Evolutionary conservation across 2,113 vertebrate genomes (phyloP).

Genomic region (Grammomys surdaster): DNA sequence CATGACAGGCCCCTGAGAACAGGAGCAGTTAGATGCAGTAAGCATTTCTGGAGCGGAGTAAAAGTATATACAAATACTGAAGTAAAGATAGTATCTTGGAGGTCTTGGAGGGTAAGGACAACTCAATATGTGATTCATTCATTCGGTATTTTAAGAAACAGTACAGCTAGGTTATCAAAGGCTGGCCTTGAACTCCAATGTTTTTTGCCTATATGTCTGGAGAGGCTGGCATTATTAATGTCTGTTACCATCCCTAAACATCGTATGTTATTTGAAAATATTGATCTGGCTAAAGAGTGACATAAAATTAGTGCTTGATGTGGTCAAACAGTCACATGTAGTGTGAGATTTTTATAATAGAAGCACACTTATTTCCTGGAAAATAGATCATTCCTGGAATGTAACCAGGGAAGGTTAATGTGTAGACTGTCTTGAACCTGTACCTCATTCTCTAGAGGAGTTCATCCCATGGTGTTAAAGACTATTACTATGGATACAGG

Average conservation of each 20-base stretch:
- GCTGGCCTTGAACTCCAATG: not conserved
- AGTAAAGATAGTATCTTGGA: not conserved
- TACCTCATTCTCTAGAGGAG: constrained; percentile 6
- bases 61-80: not conserved
- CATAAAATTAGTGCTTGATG: not conserved
- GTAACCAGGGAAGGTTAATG: not conserved
- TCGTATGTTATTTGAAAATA: constrained; percentile 25
- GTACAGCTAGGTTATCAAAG: not conserved
- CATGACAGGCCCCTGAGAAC: not conserved
- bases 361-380: not conserved
- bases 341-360: not conserved
- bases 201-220: not conserved
- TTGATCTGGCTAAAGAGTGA: constrained; percentile 4
- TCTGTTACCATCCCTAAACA: not conserved
- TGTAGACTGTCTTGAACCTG: not conserved
- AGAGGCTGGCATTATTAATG: no score
- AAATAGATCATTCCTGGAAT: not conserved
- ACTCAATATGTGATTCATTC: not conserved
- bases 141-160: not conserved
- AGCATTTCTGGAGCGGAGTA: not conserved
- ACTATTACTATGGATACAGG: not conserved
- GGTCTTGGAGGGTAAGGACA: not conserved
- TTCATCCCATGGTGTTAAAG: not conserved
- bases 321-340: not conserved
- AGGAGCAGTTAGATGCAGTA: not conserved